Conservation (phyloP, 2,113 vertebrate species). For the Otus sunia region DNA sequence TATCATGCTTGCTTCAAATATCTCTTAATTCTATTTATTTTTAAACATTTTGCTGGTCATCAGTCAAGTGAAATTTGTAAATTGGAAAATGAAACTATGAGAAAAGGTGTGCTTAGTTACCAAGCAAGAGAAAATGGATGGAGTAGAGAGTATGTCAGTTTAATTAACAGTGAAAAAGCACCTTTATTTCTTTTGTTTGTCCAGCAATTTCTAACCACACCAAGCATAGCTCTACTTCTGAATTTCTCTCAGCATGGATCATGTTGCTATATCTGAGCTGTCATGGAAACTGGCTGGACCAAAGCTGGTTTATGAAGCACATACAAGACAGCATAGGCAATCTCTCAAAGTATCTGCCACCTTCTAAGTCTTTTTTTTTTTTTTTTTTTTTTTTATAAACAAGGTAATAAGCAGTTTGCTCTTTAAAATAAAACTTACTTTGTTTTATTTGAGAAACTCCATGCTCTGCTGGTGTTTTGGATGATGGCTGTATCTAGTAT, state of each 20-base stretch:
- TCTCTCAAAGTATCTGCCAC: not conserved
- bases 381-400: not conserved
- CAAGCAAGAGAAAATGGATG: not conserved
- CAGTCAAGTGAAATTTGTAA: not conserved
- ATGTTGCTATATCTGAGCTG: constrained; percentile 11
- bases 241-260: not conserved
- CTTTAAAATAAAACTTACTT: not conserved
- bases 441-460: not conserved
- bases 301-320: not conserved
- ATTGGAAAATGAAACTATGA: not conserved
- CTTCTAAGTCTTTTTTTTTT: not conserved
- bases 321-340: not conserved
- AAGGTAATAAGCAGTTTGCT: not conserved
- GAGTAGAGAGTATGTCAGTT: not conserved
- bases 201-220: not conserved
- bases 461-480: not conserved
- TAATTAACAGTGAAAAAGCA: not conserved
- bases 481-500: not conserved
- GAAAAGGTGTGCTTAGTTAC: not conserved
- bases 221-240: not conserved
- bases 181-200: not conserved
- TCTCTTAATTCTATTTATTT: not conserved
- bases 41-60: not conserved
- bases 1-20: not conserved
- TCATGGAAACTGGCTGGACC: constrained; percentile 28